Conservation (phyloP, 2,113 vertebrate species). For the Pica pica region DNA sequence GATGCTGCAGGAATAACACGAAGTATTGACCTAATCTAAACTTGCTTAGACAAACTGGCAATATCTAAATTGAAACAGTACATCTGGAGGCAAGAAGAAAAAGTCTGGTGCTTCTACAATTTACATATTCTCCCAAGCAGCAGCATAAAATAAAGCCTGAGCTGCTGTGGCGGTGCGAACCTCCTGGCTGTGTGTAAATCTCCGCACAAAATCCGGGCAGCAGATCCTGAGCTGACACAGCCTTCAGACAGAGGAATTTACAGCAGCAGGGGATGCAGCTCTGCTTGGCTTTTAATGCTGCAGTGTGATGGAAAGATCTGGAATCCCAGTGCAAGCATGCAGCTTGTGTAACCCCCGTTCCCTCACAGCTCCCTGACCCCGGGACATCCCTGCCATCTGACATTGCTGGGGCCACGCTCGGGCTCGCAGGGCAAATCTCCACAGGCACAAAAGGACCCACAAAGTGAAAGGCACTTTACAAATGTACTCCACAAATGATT, state of each 20-base stretch:
- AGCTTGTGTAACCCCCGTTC: neutral
- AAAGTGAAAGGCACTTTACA: neutral
- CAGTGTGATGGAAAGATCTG: neutral
- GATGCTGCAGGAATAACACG: neutral
- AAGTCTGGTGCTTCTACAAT: constrained; percentile 13
- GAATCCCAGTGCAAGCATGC: neutral
- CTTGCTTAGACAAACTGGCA: constrained; percentile 28
- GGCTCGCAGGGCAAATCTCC: neutral
- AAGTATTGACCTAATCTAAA: constrained; percentile 40
- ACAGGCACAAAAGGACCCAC: neutral
- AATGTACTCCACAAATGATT: accelerated
- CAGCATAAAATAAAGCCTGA: neutral
- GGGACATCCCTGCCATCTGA: neutral
- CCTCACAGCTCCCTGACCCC: accelerated
- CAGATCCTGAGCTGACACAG: neutral
- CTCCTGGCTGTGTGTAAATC: constrained; percentile 43
- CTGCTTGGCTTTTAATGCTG: neutral
- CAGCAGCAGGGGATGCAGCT: neutral
- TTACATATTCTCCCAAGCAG: constrained; percentile 14
- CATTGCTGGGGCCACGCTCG: neutral
- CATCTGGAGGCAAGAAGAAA: constrained; percentile 30
- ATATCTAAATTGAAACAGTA: constrained; percentile 11
- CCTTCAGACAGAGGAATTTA: neutral
- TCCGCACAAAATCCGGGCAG: neutral
- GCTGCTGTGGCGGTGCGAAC: neutral